Evolutionary conservation across 2,797 vertebrate species (phyloP).

Genomic region (Thalassophryne amazonica): DNA sequence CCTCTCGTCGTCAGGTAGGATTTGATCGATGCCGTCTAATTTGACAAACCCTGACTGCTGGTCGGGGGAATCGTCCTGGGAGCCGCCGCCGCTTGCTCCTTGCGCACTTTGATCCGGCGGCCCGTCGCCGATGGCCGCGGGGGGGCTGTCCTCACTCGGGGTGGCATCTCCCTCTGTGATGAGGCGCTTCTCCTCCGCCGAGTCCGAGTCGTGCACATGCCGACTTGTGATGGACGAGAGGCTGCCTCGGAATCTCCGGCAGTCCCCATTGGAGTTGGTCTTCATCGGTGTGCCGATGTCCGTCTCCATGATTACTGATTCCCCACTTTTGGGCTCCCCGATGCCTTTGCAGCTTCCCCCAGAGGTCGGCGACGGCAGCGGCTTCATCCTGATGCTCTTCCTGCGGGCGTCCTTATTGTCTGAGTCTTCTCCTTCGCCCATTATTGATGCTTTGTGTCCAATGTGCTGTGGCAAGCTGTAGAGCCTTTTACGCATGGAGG

Average conservation of each 20-base stretch:
- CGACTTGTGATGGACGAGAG: slow-evolving; percentile 92
- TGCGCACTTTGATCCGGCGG: slow-evolving; percentile 67
- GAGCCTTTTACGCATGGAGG: slow-evolving; percentile 98
- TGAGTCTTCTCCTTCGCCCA: slow-evolving; percentile 89
- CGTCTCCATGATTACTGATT: slow-evolving; percentile 85
- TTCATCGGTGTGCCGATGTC: slow-evolving; percentile 84
- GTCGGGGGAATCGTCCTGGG: slow-evolving; percentile 71
- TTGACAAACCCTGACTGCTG: slow-evolving; percentile 85
- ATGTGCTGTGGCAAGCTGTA: slow-evolving; percentile 98
- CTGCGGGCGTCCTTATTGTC: slow-evolving; percentile 90
- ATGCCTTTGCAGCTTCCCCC: slow-evolving; percentile 79
- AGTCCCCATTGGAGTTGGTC: slow-evolving; percentile 95
- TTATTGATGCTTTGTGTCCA: slow-evolving; percentile 90
- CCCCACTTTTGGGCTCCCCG: slow-evolving; percentile 79
- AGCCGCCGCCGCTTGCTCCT: slow-evolving; percentile 63
- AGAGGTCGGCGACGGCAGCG: slow-evolving; percentile 85
- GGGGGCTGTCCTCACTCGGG: slow-evolving; percentile 82
- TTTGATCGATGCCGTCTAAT: slow-evolving; percentile 91
- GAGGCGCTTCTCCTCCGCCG: slow-evolving; percentile 87
- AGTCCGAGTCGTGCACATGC: slow-evolving; percentile 86
- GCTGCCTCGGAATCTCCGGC: slow-evolving; percentile 92
- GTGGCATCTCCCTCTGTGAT: slow-evolving; percentile 85
- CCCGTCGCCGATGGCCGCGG: slow-evolving; percentile 75
- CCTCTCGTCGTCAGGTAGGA: slow-evolving; percentile 89
- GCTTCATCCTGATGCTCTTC: slow-evolving; percentile 91